Conservation (phyloP, 2,797 vertebrate species). For the Caiman crocodilus region DNA sequence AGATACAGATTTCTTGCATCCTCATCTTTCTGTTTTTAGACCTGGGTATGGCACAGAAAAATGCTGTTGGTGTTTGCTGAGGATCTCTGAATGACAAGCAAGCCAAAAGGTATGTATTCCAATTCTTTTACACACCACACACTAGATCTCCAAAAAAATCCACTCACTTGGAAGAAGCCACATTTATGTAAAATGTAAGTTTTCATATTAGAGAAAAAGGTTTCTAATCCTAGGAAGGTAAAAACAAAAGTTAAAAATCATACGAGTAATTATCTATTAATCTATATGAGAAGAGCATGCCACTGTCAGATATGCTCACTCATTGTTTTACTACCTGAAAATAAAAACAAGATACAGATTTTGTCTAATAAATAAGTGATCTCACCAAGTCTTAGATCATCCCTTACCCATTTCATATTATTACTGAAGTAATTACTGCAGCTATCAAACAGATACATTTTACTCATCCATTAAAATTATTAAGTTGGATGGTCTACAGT, state of each 20-base stretch:
- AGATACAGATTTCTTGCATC: not conserved
- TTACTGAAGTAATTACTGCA: slow-evolving; percentile 39
- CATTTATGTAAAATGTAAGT: not conserved
- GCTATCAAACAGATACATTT: slow-evolving; percentile 23
- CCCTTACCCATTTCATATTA: not conserved
- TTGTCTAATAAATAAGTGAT: not conserved
- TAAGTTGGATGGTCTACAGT: not conserved
- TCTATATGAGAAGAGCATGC: not conserved
- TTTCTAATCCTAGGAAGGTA: not conserved
- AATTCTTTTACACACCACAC: not conserved
- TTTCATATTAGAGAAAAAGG: not conserved
- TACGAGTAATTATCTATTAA: not conserved
- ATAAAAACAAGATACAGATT: not conserved
- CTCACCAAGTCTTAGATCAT: not conserved
- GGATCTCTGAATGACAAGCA: not conserved
- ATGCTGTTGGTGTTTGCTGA: not conserved
- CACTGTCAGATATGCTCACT: rapidly evolving
- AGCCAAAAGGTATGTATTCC: not conserved
- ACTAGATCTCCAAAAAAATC: not conserved
- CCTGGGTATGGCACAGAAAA: not conserved
- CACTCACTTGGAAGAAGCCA: not conserved
- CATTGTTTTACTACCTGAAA: not conserved
- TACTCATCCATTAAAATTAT: slow-evolving; percentile 9
- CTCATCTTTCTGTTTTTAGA: not conserved
- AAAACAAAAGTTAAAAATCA: not conserved